Base-by-base conservation (phyloP, 2,797 vertebrate genomes). In the Toxotes lorentzi region DNA sequence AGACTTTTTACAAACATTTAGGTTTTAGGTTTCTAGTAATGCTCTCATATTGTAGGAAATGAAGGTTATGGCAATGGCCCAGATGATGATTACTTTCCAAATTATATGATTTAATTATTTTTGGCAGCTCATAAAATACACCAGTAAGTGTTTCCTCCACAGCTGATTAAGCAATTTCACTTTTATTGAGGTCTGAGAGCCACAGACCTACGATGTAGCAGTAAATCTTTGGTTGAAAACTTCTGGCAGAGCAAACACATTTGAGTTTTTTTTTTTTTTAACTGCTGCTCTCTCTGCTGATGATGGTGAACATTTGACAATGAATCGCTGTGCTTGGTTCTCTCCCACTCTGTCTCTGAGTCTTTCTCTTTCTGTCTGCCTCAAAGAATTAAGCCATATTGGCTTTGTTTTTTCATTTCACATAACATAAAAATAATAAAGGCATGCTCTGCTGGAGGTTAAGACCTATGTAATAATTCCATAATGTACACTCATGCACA, bases 361-460 rank as follows among this genome's bases (percentile, higher is more conserved):
- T 47, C 5, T 8, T 8, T 32, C n/a, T 68, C 21, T n/a, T 16
- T 41, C 5, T 14, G 3, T 68, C 23, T 17, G 4, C 71, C 53
- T 41, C 21, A 40, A 35, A 48, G 12, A 51, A 40, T 58, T 21
- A 56, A 59, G 70, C 54, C 24, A 24, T 35, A 1, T 32, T 51
- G 30, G 92, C 79, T 84, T 92, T 93, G 80, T 21, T 7, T 63
- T 27, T 64, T 86, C 63, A 67, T 48, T 72, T 92, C 70, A 86
- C 93, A 79, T 91, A 90, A 91, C 80, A 91, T 88, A 87, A 79
- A 90, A 81, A 77, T 27, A 84, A 84, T 40, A 8, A 45, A 41
- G 2, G 0, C 10, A 14, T 21, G 1, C 17, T 34, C 5, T 57
- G 9, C 23, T 1, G 0, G 1, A 57, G 21, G 23, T 58, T 67